Conservation (phyloP, 2,888 invertebrate genomes). For the Caenorhabditis macrosperma region DNA sequence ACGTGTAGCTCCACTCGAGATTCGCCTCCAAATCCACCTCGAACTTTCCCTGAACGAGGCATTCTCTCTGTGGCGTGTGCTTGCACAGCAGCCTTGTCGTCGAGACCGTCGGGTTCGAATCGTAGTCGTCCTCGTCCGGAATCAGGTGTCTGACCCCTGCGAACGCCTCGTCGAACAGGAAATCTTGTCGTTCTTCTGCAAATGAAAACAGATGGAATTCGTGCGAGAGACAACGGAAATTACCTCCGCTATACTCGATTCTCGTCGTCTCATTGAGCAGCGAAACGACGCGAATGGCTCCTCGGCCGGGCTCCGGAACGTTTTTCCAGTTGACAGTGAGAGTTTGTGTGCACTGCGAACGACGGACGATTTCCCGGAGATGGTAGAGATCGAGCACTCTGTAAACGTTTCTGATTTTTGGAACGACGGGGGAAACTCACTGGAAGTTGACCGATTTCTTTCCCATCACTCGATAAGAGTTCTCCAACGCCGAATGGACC, state of each 20-base stretch:
- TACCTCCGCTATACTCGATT: slow-evolving; percentile 52
- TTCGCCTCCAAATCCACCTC: slow-evolving; percentile 56
- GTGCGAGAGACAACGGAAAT: too few relatives aligned
- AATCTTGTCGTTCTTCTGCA: slow-evolving; percentile 47
- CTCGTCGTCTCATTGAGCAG: slow-evolving; percentile 54
- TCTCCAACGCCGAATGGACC: slow-evolving; percentile 58
- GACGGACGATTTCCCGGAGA: slow-evolving; percentile 59
- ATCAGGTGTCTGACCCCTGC: slow-evolving; percentile 65
- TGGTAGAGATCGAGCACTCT: slow-evolving; percentile 62
- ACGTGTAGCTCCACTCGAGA: slow-evolving; percentile 60
- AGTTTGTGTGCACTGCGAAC: slow-evolving; percentile 60
- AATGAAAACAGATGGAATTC: too few relatives aligned
- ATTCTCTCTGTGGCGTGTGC: slow-evolving; percentile 50
- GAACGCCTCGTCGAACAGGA: slow-evolving; percentile 43
- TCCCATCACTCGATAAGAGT: slow-evolving; percentile 42
- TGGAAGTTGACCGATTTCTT: slow-evolving; percentile 65
- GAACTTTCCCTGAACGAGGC: slow-evolving; percentile 54
- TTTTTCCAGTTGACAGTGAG: slow-evolving; percentile 60
- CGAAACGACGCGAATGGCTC: slow-evolving; percentile 55
- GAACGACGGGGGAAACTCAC: slow-evolving; percentile 40
- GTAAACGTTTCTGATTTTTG: slow-evolving; percentile 6
- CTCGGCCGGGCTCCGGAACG: slow-evolving; percentile 36
- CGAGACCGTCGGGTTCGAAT: slow-evolving; percentile 44
- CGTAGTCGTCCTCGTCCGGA: slow-evolving; percentile 59
- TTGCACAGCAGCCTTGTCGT: slow-evolving; percentile 54